Conservation (phyloP, 2,888 invertebrate genomes). For the Conus canariensis region DNA sequence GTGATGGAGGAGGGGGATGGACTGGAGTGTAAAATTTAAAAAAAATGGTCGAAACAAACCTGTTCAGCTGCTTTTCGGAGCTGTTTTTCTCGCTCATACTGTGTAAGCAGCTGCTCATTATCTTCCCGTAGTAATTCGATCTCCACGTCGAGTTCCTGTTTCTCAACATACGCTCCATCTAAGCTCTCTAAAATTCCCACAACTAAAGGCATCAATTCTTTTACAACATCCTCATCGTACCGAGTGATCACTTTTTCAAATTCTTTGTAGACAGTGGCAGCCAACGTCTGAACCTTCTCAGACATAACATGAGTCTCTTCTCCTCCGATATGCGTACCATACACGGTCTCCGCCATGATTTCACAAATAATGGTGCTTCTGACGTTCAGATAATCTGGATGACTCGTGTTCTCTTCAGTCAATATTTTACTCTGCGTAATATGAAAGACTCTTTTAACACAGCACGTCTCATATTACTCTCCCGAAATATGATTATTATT, state of each 20-base stretch:
- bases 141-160: constrained; percentile 99
- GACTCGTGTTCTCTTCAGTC: neutral
- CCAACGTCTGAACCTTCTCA: constrained; percentile 97
- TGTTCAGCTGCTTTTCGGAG: constrained; percentile 91
- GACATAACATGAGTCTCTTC: constrained; percentile 98
- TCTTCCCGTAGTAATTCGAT: constrained; percentile 97
- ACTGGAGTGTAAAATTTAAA: neutral
- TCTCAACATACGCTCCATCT: constrained; percentile 96
- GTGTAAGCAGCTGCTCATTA: constrained; percentile 98
- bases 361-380: constrained; percentile 16
- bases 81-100: constrained; percentile 99
- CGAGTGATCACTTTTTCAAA: constrained; percentile 98
- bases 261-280: constrained; percentile 98
- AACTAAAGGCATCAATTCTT: constrained; percentile 97
- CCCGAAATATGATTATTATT: constrained; percentile 30
- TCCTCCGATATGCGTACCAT: constrained; percentile 85
- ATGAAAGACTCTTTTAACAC: neutral
- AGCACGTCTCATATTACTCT: neutral
- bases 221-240: constrained; percentile 98
- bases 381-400: constrained; percentile 23
- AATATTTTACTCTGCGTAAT: neutral
- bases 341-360: constrained; percentile 87
- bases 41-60: constrained; percentile 53
- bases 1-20: too few relatives aligned
- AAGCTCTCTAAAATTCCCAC: constrained; percentile 98